Base-by-base conservation (phyloP, 1,140 invertebrate species). In the Hycleus phaleratus region DNA sequence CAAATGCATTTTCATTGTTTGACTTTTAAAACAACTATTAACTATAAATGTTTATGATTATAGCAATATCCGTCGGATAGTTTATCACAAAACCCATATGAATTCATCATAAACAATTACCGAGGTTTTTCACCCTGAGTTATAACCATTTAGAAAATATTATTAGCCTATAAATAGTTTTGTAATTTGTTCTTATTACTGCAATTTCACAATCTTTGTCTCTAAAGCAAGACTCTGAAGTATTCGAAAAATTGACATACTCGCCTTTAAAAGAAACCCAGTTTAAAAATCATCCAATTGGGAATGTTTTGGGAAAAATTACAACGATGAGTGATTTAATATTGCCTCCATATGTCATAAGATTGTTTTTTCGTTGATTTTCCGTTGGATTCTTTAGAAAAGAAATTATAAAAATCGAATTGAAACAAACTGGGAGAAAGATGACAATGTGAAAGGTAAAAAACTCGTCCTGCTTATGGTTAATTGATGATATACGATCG, bases 401-500 rank as follows among this genome's bases (percentile, higher is more conserved):
- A 32, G 7, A 32, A 32, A 4, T 32, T 4, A 32, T 32, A 32
- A 32, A 32, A 32, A 32, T 32, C 7, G 32, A 32, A 32, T 32
- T 32, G 32, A 32, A 32, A 32, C 32, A 32, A 32, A 32, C 32
- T 32, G 32, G 32, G 40, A 42, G 10, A 25, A 49, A 58, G 53
- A 60, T 60, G 56, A 51, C 62, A 47, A 57, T 56, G 56, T 60
- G 58, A 50, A 51, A 56, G 54, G 51, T 53, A 60, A 62, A 58
- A 62, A 60, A 38, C 46, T 38, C 63, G 59, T 58, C 63, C 62
- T 58, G 59, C 51, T 55, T 62, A 61, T 64, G 57, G 62, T 66
- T 73, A 73, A 71, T 73, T 71, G 70, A 73, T 73, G 71, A 73
- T 70, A 66, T 49, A 72, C 67, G 70, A 68, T 68, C 68, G 69